Conservation (phyloP, 2,888 invertebrate genomes). For the Scaptomyza tumidula region DNA sequence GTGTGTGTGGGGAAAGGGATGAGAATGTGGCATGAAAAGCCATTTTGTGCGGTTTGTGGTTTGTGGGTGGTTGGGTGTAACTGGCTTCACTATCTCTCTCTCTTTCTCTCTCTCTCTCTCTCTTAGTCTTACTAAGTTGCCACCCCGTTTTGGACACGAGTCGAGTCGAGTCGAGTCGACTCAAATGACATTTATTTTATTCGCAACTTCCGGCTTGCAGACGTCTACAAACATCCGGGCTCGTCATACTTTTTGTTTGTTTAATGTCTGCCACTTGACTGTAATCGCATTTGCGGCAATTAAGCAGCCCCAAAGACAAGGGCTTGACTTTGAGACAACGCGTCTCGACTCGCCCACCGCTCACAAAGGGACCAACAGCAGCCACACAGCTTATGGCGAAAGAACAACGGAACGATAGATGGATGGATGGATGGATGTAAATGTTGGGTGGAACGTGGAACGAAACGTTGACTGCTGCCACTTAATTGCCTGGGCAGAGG, state of each 20-base stretch:
- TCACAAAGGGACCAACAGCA: conserved; percentile 17
- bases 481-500: conserved; percentile 66
- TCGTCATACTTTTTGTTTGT: conserved; percentile 76
- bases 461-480: conserved; percentile 42
- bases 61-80: not conserved
- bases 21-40: conserved; percentile 68
- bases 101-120: not conserved
- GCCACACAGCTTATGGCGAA: conserved; percentile 1
- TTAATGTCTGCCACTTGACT: conserved; percentile 82
- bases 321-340: conserved; percentile 68
- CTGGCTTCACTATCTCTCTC: conserved; percentile 9
- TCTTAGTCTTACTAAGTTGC: not conserved
- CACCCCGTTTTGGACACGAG: conserved; percentile 18
- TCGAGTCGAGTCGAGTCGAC: conserved; percentile 33
- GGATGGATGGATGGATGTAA: conserved; percentile 14
- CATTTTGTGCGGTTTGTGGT: conserved; percentile 69
- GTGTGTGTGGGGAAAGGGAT: not conserved
- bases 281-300: conserved; percentile 84
- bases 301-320: conserved; percentile 75
- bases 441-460: conserved; percentile 13
- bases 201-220: conserved; percentile 75
- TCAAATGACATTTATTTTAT: conserved; percentile 77
- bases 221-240: conserved; percentile 73
- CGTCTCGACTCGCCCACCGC: conserved; percentile 12
- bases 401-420: not conserved